Evolutionary conservation across 1,140 invertebrate species (phyloP), one percentile per base, ranked within the genome.

Genomic region (Mercenaria mercenaria): DNA sequence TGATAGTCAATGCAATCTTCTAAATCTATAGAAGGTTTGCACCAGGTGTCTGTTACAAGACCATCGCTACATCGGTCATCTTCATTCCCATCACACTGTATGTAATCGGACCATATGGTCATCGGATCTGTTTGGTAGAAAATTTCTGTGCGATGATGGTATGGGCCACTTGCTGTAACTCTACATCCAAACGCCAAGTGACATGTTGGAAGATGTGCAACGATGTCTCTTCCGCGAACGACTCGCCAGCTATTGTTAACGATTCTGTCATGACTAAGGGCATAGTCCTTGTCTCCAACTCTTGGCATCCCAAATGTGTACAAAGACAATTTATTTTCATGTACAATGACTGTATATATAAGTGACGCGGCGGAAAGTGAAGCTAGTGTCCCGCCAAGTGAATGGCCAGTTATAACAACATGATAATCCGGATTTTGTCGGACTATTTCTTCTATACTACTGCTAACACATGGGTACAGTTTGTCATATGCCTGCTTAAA

Each of bases 231-330:
- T 29, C 59, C 23, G 4, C 50, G 47, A 41, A 88, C 74, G 26
- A 88, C 72, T 32, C 85, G 29, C 85, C 85, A 88, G 39, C 85
- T 88, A 23, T 79, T 41, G 8, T 15, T 20, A 29, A 88, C 74
- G 1, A 67, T n/a, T 59, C n/a, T 64, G 37, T 88, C 85, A 79
- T 88, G 85, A 20, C 4, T 15, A 26, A 74, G 23, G 18, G 85
- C 85, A 59, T 61, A 88, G 11, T 26, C 39, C 43, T 88, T 88
- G 43, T 88, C 32, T 23, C 85, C 85, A 26, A 79, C 85, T 47
- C 85, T 50, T 41, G 85, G 85, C 85, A 88, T 88, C 26, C 85
- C 85, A 79, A 61, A 88, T 32, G 85, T 88, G 39, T 88, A 88
- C n/a, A n/a, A n/a, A n/a, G n/a, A n/a, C n/a, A n/a, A n/a, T n/a